These are phyloP conservation scores for Copidosoma floridanum DNA, from an alignment of 1,140 invertebrate species.

Conservation along the genomic window DNA sequence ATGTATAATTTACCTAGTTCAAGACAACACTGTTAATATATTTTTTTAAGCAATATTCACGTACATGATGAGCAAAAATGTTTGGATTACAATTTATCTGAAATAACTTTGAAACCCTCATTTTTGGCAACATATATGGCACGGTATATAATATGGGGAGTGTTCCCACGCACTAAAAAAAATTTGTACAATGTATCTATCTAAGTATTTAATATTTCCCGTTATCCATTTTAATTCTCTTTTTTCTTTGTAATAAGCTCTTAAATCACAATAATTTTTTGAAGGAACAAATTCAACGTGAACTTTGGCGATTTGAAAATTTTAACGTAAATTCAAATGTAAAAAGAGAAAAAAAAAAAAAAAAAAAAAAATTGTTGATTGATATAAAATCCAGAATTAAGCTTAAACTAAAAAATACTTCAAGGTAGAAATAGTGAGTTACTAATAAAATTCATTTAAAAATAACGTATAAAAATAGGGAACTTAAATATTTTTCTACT, in stretches of 20 bases:
- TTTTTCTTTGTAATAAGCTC: conserved; percentile 2
- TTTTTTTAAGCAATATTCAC: conserved; percentile 15
- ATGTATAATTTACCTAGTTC: conserved; percentile 12
- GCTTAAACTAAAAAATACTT: too few species aligned
- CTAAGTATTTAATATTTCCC: too few species aligned
- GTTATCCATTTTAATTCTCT: too few species aligned
- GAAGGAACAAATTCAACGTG: not conserved
- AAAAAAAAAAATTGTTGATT: too few species aligned
- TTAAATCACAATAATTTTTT: conserved; percentile 3
- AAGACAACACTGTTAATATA: not conserved
- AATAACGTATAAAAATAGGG: too few species aligned
- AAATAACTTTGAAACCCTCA: conserved; percentile 7
- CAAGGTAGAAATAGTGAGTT: too few species aligned
- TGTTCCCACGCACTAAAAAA: conserved; percentile 21
- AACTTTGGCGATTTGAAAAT: too few species aligned
- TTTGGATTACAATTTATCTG: too few species aligned
- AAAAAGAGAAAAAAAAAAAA: too few species aligned
- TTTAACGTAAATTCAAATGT: too few species aligned
- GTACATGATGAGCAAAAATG: not conserved
- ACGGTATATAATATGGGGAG: conserved; percentile 37
- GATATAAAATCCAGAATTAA: too few species aligned
- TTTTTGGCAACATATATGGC: conserved; percentile 35
- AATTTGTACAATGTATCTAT: conserved; percentile 22
- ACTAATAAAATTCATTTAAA: too few species aligned
- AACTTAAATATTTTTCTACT: conserved; percentile 3